Evolutionary conservation across 2,888 invertebrate species (phyloP), one percentile per base, ranked within the genome.

Genomic region (Pinctada fucata): DNA sequence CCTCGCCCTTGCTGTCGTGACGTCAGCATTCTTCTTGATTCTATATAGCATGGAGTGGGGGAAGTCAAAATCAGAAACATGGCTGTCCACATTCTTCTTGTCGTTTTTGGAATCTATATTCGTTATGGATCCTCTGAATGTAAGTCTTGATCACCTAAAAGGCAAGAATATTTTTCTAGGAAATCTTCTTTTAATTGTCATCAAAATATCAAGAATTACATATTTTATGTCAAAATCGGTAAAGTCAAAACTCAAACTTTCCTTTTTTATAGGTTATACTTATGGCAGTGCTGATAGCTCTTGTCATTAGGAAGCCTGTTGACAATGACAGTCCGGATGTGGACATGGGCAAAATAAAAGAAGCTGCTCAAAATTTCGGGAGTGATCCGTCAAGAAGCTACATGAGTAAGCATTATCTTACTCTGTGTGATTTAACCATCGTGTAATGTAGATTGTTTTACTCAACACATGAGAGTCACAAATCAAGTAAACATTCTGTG

Each of bases 41-140:
- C 69, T 85, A 8, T 86, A 81, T 58, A 86, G 86, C 58, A 86
- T 85, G 83, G 81, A 85, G 69, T 86, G 85, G 83, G 86, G 86
- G 3, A 85, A 84, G 78, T 79, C 80, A 66, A 83, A 84, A 50
- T 85, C 86, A 0, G 84, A 86, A 48, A 84, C 85, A 75, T 86
- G 86, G 86, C 71, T 86, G n/a, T 78, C 83, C n/a, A 79, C 81
- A 8, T 81, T 86, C 63, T 51, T 85, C 2, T 76, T 86, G 70
- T 85, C 86, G 4, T 74, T 86, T 66, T n/a, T 85, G 3, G 84
- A 86, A 72, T 86, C 86, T 3, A 72, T 85, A 10, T 47, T 85
- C 1, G 70, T 86, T 48, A 80, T 86, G 10, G 86, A 86, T 72
- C 86, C 86, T 2, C 48, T 86, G 3, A 82, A 82, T 77, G 86